A percentile compares a stretch with the other conserved stretches of the same genome.
phyloP scores from a whole-genome alignment of 2,113 vertebrate genomes.

The Lasiurus borealis region DNA sequence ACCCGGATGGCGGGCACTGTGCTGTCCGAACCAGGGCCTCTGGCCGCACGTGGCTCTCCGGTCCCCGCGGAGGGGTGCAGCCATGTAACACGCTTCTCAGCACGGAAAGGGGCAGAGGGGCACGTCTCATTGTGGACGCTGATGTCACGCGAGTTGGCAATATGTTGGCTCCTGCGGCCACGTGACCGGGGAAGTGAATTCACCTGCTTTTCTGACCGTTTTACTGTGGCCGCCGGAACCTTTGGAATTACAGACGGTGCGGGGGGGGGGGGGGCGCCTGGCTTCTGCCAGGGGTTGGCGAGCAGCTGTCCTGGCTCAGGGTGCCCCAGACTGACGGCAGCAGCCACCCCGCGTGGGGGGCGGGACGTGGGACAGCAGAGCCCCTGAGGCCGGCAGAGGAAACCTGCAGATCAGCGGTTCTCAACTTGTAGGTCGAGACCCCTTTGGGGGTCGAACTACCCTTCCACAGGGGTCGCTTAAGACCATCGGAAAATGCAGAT shows the following conservation, averaged over 20 bases:
- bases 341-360: accelerated
- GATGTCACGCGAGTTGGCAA: not conserved
- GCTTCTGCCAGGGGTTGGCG: accelerated
- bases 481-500: too few species aligned
- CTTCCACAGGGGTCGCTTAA: too few species aligned
- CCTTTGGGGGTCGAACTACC: too few species aligned
- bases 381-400: not conserved
- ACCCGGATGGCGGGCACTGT: too few species aligned
- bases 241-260: accelerated
- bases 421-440: too few species aligned
- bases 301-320: not conserved
- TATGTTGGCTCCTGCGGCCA: not conserved
- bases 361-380: not conserved
- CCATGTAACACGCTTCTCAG: not conserved
- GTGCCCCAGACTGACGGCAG: too few species aligned
- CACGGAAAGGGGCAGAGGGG: not conserved
- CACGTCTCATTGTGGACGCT: accelerated
- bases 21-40: not conserved
- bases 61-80: not conserved
- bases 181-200: not conserved
- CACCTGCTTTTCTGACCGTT: accelerated
- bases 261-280: accelerated
- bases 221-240: not conserved
- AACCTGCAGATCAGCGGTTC: not conserved
- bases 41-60: accelerated